Percentiles rank a stretch among this genome's conserved stretches.
phyloP scores from a whole-genome alignment of 2,113 vertebrate species.

The Crypturellus undulatus region DNA sequence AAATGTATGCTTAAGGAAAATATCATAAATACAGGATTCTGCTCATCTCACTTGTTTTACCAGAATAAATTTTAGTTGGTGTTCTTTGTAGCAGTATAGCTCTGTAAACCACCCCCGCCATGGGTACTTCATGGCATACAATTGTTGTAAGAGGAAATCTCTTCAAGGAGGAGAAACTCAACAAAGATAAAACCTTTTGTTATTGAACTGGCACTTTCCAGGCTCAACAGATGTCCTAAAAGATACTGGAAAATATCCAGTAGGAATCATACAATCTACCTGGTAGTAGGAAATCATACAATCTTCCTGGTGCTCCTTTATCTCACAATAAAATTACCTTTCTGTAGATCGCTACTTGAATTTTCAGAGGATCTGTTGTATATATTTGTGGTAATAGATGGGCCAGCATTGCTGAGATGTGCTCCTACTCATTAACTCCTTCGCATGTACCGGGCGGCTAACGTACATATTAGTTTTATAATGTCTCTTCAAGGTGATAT shows the following conservation, averaged over 20 bases:
- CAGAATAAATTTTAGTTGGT: not conserved
- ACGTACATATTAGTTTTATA: not conserved
- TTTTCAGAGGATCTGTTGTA: not conserved
- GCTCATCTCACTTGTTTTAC: not conserved
- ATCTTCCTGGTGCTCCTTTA: not conserved
- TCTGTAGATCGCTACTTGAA: not conserved
- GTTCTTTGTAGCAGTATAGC: not conserved
- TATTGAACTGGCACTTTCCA: not conserved
- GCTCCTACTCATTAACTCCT: not conserved
- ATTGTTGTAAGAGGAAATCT: not conserved
- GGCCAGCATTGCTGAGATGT: not conserved
- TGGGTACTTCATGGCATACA: not conserved
- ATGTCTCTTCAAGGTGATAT: not conserved
- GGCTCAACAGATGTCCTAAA: not conserved
- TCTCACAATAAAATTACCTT: not conserved
- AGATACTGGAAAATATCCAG: not conserved
- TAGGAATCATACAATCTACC: too few relatives aligned
- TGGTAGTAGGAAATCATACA: too few relatives aligned
- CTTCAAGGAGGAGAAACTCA: not conserved
- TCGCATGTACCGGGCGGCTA: not conserved
- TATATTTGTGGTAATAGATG: not conserved
- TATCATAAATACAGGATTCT: not conserved
- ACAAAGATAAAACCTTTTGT: not conserved
- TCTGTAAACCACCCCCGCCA: not conserved
- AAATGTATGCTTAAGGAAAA: not conserved